Evolutionary conservation across 2,113 vertebrate species (phyloP).

Genomic region (Chloebia gouldiae): DNA sequence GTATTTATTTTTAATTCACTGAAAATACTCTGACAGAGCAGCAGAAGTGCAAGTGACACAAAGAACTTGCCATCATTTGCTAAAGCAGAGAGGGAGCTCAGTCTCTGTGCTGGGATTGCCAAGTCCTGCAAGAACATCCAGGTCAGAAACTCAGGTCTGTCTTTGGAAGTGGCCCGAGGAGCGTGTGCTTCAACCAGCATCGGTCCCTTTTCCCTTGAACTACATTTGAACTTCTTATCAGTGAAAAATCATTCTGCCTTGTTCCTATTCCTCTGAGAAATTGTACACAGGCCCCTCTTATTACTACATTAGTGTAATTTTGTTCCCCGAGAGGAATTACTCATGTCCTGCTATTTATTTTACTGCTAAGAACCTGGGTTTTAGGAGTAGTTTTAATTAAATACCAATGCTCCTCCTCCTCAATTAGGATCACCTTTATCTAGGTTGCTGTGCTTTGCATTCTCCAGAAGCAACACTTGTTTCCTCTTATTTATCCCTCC

Average conservation of each 20-base stretch:
- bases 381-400: conserved; percentile 52
- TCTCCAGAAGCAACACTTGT: background rate
- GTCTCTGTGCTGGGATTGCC: background rate
- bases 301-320: conserved; percentile 43
- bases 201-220: background rate
- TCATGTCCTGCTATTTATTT: conserved; percentile 47
- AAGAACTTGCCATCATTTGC: background rate
- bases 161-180: background rate
- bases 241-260: background rate
- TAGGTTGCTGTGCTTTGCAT: background rate
- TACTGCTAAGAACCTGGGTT: conserved; percentile 12
- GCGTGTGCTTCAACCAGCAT: background rate
- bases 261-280: conserved; percentile 14
- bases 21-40: background rate
- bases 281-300: background rate
- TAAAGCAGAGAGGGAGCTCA: background rate
- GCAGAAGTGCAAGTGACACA: background rate
- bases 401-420: conserved; percentile 11
- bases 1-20: background rate
- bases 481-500: background rate
- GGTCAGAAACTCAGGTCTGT: background rate
- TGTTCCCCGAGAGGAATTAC: conserved; percentile 28
- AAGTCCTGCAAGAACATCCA: background rate
- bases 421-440: conserved; percentile 36
- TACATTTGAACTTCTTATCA: conserved; percentile 18